Conservation (phyloP, 2,113 vertebrate species). For the Chionis minor region DNA sequence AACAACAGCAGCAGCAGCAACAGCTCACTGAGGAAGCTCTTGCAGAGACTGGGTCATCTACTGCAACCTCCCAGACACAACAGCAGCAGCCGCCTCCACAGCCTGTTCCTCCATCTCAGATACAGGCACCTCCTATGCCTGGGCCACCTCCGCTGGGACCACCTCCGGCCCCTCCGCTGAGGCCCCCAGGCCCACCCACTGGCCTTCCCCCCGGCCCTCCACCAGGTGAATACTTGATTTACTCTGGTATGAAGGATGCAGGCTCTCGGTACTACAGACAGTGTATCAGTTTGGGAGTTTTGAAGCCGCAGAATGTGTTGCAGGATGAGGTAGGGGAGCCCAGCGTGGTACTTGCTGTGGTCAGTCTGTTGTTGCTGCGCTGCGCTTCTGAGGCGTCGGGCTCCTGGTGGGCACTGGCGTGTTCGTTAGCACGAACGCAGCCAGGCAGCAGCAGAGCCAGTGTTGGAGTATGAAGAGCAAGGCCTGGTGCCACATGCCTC, state of each 20-base stretch:
- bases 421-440: background rate
- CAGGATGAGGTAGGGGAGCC: background rate
- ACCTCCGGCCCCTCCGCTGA: constrained; percentile 89
- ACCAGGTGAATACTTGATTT: constrained; percentile 76
- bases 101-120: constrained; percentile 76
- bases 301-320: background rate
- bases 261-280: background rate
- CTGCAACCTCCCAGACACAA: constrained; percentile 65
- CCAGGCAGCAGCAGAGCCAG: background rate
- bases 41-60: constrained; percentile 59
- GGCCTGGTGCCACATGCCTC: background rate
- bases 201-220: constrained; percentile 97
- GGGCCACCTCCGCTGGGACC: constrained; percentile 93
- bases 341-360: background rate
- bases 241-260: background rate
- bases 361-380: background rate
- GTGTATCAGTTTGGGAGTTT: background rate
- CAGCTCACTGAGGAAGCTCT: constrained; percentile 80
- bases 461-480: background rate
- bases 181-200: constrained; percentile 93
- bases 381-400: background rate
- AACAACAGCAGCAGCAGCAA: constrained; percentile 47
- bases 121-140: constrained; percentile 91
- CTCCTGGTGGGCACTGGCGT: background rate
- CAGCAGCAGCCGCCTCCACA: constrained; percentile 70